A percentile compares a stretch with the other conserved stretches of the same genome.
These are phyloP conservation scores for Poecile montanus DNA, from an alignment of 2,797 vertebrate species.

Conservation along the genomic window DNA sequence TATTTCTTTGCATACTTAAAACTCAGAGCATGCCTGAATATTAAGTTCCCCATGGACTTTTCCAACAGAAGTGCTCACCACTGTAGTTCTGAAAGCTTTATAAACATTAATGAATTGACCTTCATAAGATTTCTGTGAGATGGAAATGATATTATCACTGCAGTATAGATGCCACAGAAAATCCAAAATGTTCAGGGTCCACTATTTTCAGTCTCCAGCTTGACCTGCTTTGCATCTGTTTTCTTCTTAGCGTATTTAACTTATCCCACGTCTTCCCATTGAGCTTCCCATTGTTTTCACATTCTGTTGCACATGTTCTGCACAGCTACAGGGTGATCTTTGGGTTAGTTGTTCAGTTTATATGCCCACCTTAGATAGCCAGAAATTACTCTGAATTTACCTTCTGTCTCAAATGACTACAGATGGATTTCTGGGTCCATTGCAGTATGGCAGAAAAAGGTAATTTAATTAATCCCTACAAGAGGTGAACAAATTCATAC, in stretches of 20 bases:
- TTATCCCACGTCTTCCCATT: neutral
- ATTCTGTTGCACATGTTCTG: neutral
- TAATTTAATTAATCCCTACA: neutral
- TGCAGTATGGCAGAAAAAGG: neutral
- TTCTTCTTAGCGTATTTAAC: neutral
- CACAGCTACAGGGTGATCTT: neutral
- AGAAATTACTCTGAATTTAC: neutral
- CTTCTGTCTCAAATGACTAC: neutral
- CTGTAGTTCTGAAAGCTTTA: conserved; percentile 20
- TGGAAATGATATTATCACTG: neutral
- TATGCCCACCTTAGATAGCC: neutral
- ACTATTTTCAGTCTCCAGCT: neutral
- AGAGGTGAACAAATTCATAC: neutral
- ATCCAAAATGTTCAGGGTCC: neutral
- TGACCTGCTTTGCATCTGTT: neutral
- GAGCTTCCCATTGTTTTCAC: neutral
- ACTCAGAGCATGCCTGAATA: neutral
- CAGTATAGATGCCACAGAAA: neutral
- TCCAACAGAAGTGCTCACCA: neutral
- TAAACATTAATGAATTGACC: conserved; percentile 5
- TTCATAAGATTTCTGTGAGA: neutral
- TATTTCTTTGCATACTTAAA: conserved; percentile 11
- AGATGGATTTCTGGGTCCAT: neutral
- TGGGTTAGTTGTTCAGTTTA: neutral
- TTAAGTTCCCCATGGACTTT: conserved; percentile 7